A percentile compares a stretch with the other conserved stretches of the same genome.
Conservation (phyloP, 2,888 invertebrate genomes). For the Rotaria magnacalcarata region DNA sequence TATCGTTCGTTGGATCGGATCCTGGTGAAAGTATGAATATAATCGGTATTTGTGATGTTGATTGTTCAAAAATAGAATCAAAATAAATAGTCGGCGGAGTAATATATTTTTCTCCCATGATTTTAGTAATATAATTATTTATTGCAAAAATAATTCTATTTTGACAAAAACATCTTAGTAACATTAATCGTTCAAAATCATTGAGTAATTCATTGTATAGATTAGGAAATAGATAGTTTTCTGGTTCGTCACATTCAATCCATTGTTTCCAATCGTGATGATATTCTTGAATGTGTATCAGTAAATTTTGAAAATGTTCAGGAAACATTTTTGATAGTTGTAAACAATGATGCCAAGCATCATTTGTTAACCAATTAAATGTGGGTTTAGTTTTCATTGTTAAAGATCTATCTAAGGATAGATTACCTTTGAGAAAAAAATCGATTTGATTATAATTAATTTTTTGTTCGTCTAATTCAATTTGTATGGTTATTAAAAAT, state of each 20-base stretch:
- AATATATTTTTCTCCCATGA: conserved; percentile 81
- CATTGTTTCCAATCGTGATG: conserved; percentile 71
- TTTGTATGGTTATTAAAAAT: conserved; percentile 79
- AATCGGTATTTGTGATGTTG: conserved; percentile 67
- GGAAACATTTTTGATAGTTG: conserved; percentile 69
- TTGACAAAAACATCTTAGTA: conserved; percentile 80
- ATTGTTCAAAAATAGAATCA: conserved; percentile 78
- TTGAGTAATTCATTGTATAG: conserved; percentile 67
- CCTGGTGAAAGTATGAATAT: conserved; percentile 61
- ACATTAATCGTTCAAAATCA: conserved; percentile 71
- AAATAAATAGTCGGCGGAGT: conserved; percentile 81
- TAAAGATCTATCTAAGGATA: conserved; percentile 69
- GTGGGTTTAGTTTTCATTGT: conserved; percentile 65
- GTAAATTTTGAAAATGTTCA: conserved; percentile 66
- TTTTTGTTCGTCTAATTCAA: conserved; percentile 69
- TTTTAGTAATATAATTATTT: conserved; percentile 73
- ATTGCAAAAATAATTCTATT: conserved; percentile 82
- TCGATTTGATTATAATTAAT: conserved; percentile 72
- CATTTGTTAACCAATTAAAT: conserved; percentile 69
- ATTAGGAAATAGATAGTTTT: conserved; percentile 69
- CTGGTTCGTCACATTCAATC: conserved; percentile 79
- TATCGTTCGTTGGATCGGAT: conserved; percentile 60
- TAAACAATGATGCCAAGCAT: conserved; percentile 78
- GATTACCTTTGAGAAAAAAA: conserved; percentile 79
- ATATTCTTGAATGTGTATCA: conserved; percentile 65